Evolutionary conservation across 2,888 invertebrate genomes (phyloP), one percentile per base, ranked within the genome.

Genomic region (Microctonus brassicae): DNA sequence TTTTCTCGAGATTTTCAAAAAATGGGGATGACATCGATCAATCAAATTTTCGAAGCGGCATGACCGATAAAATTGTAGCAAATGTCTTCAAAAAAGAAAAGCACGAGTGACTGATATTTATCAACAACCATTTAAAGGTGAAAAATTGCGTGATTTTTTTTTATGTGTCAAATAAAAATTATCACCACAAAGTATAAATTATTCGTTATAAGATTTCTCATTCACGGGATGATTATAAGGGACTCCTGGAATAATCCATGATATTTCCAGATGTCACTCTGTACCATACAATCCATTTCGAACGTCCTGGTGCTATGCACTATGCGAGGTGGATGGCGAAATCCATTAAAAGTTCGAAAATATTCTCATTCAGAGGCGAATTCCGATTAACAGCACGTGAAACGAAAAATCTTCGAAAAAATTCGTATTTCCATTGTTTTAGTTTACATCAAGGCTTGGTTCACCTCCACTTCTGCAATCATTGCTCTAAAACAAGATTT

Each of bases 311-410:
- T 67, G 77, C 80, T 26, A 68, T 78, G 22, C 81, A 79, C 63
- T 79, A 80, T 66, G 79, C 82, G 17, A 62, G 80, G 33, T 83
- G 81, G 80, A 79, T 83, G 77, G 65, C 80, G 9, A 82, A 81
- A 72, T 78, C 77, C 7, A 78, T 81, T 68, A 81, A 81, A n/a
- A 75, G 72, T 47, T 75, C 79, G 13, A 83, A 82, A 77, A 80
- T 82, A 52, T 81, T 70, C 65, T 57, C 81, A 55, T 81, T 82
- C 60, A 71, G 75, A 64, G 61, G 71, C 6, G 72, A 80, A 60
- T 81, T 80, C 60, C 34, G 57, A 9, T 33, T 81, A 5, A 78
- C 73, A 0, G 47, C 2, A 2, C 13, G 60, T 42, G 81, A 80
- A 64, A 22, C n/a, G 69, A 24, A 70, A 63, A 17, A 70, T 81